Conservation (phyloP, 2,888 invertebrate species). For the Cerastis rubricosa region DNA sequence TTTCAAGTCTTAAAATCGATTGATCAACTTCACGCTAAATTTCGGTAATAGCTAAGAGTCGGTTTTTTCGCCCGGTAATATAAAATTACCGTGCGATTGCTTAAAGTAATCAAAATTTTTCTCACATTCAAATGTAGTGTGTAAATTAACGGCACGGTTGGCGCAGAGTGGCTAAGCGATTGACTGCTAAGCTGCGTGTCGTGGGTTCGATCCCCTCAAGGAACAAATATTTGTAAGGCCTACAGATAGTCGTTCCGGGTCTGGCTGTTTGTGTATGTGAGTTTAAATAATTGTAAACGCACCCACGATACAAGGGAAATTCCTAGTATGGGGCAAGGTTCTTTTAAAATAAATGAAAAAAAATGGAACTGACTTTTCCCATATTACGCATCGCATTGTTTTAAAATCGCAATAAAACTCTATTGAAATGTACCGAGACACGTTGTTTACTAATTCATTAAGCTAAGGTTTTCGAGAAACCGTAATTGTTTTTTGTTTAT, state of each 20-base stretch:
- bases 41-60: too few relatives aligned
- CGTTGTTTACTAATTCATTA: conserved; percentile 44
- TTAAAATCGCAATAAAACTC: conserved; percentile 25
- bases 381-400: conserved; percentile 17
- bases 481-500: conserved; percentile 39
- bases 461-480: conserved; percentile 26
- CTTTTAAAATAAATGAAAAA: too few relatives aligned
- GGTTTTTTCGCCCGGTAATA: not conserved
- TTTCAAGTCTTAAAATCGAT: not conserved
- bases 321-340: too few relatives aligned
- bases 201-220: too few relatives aligned
- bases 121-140: not conserved
- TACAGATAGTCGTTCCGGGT: too few relatives aligned
- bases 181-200: too few relatives aligned
- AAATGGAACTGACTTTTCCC: not conserved
- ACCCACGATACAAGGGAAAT: too few relatives aligned
- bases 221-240: too few relatives aligned
- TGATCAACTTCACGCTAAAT: not conserved
- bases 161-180: too few relatives aligned
- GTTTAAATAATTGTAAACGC: too few relatives aligned
- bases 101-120: not conserved
- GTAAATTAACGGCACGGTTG: too few relatives aligned
- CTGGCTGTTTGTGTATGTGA: too few relatives aligned
- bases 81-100: not conserved
- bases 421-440: conserved; percentile 19